Evolutionary conservation across 92 coral and sea anemone genomes (phyloP), one percentile per base, ranked within the genome.

Genomic region (Parazoanthus darwini): DNA sequence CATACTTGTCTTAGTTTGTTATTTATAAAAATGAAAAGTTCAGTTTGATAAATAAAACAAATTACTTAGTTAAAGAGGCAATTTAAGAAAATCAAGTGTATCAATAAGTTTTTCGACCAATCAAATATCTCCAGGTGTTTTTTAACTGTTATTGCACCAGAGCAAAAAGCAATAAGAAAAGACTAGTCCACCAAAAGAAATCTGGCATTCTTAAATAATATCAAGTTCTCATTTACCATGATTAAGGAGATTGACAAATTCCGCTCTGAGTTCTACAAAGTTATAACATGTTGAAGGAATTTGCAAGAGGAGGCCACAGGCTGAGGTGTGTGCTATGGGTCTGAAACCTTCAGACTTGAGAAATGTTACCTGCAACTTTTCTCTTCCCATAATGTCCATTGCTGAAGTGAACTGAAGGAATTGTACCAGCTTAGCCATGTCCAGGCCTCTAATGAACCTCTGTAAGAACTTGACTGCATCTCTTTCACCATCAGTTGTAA

Each of bases 201-300:
- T 39, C 42, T 39, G 42, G 42, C 3, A 4, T 13, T 63, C 25
- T 63, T 63, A 20, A 25, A 63, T 20, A 6, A 63, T 63, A 63
- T 63, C 68, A 16, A 63, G n/a, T 16, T 63, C 68, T 25, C 68
- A 63, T 0, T 63, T 75, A 46, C 23, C 39, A 10, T 48, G 82
- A n/a, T 44, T 39, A 36, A 82, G 86, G 26, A 65, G 23, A 35
- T 66, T 82, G 8, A 18, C n/a, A 25, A 82, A 66, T 67, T 82
- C 86, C 77, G 67, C 86, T 67, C 86, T 66, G 44, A 82, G n/a
- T 7, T 82, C 86, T 29, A 82, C 86, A 82, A 82, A 67, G 38
- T 82, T 82, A 38, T 82, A 66, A 18, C 67, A 82, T 22, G 77
- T 82, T 8, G 86, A 67, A 15, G 77, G 86, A 4, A 82, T 8